Evolutionary conservation across 1,140 invertebrate species (phyloP), one percentile per base, ranked within the genome.

Genomic region (Nephila pilipes): DNA sequence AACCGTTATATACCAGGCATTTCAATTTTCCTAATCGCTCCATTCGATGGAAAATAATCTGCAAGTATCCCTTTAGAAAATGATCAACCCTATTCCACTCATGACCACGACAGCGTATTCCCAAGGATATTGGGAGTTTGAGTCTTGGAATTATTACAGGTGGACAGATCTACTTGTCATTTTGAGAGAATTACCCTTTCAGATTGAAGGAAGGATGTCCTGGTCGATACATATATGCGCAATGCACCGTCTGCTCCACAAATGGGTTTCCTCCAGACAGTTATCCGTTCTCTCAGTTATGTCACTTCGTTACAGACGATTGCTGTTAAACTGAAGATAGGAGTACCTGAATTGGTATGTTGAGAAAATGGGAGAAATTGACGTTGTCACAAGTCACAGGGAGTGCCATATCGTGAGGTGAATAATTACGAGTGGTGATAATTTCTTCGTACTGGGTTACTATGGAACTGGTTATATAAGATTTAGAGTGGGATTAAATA

Each of bases 81-180:
- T 5, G 18, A 60, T 60, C 46, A 46, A 22, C 20, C 58, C 2
- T 60, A 60, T 65, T 65, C 8, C n/a, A 25, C 12, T 65, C 5
- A 22, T n/a, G 63, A 65, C 12, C 12, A 6, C 6, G 22, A n/a
- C 22, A 65, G 63, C 63, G n/a, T 25, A 65, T 29, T 65, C n/a
- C 22, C 63, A 12, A 25, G 58, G 58, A 65, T n/a, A 25, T n/a
- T 25, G 10, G 25, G 63, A 65, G 63, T n/a, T 22, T 60, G 58
- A 65, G 10, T 65, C 22, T 65, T 22, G 22, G n/a, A 65, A 25
- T 65, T 65, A 12, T n/a, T 65, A 22, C 63, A 65, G 63, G 22
- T 65, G 63, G 63, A 65, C n/a, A 65, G 63, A 65, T 25, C 63
- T 65, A 65, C 46, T 65, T 65, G 63, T 65, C 63, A 25, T 22